Percentiles rank a stretch among this genome's conserved stretches.
Evolutionary conservation across 2,113 vertebrate species (phyloP).

Genomic region (Oncorhynchus nerka): DNA sequence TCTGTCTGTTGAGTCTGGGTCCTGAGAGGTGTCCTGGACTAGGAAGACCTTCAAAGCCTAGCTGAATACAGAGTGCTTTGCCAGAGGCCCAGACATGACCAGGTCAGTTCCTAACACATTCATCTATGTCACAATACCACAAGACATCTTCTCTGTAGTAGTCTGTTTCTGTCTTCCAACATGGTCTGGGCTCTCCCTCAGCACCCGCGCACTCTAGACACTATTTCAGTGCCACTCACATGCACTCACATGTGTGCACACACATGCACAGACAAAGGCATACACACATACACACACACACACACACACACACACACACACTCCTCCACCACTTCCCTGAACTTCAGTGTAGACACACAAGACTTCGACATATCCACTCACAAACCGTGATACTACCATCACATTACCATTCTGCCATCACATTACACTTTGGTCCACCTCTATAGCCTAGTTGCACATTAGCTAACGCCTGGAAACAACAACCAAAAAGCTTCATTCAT

Average conservation of each 20-base stretch:
- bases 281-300: not conserved
- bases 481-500: conserved; percentile 64
- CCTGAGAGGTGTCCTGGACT: conserved; percentile 33
- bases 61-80: conserved; percentile 38
- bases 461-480: conserved; percentile 61
- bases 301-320: conserved; percentile 3
- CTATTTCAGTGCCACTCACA: not conserved
- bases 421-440: conserved; percentile 47
- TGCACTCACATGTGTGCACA: not conserved
- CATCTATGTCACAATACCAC: conserved; percentile 37
- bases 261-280: not conserved
- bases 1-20: conserved; percentile 42
- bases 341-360: no score
- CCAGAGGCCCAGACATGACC: conserved; percentile 44
- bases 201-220: not conserved
- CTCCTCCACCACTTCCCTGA: not conserved
- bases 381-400: conserved; percentile 40
- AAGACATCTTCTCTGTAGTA: conserved; percentile 27
- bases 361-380: conserved; percentile 22
- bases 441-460: conserved; percentile 33
- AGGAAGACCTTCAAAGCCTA: conserved; percentile 44
- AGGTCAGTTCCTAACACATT: conserved; percentile 39
- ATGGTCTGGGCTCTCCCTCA: not conserved
- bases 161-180: not conserved
- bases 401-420: conserved; percentile 30